Percentiles rank a stretch among this genome's conserved stretches.
Conservation (phyloP, 2,113 vertebrate species). For the Symphodus melops region DNA sequence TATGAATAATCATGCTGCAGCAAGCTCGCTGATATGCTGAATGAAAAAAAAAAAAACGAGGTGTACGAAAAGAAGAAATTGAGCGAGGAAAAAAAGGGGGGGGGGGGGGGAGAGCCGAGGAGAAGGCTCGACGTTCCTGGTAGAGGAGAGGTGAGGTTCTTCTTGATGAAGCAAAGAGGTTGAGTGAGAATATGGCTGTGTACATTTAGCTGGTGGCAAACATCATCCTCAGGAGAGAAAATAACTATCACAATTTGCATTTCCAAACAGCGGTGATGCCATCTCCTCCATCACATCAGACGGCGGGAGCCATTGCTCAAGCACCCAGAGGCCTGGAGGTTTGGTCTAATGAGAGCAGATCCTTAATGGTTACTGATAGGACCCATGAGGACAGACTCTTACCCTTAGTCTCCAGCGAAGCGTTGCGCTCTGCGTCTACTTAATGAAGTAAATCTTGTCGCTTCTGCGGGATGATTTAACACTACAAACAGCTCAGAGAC, state of each 20-base stretch:
- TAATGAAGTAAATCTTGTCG: conserved; percentile 73
- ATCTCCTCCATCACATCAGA: conserved; percentile 61
- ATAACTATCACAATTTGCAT: conserved; percentile 69
- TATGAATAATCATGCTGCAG: conserved; percentile 69
- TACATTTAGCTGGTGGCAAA: conserved; percentile 44
- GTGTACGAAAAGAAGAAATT: conserved; percentile 19
- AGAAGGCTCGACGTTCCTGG: conserved; percentile 46
- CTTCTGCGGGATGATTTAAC: conserved; percentile 65
- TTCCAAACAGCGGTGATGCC: conserved; percentile 63
- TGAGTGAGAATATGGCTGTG: conserved; percentile 57
- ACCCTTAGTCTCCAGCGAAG: conserved; percentile 45
- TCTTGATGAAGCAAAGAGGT: conserved; percentile 68
- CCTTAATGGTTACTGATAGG: conserved; percentile 79
- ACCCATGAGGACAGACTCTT: conserved; percentile 60
- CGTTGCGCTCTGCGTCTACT: conserved; percentile 49
- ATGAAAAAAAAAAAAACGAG: conserved; percentile 42
- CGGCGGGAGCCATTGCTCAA: conserved; percentile 55
- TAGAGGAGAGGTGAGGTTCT: conserved; percentile 31
- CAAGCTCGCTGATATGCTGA: conserved; percentile 43
- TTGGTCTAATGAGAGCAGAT: conserved; percentile 75
- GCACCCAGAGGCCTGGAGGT: conserved; percentile 49
- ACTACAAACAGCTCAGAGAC: conserved; percentile 55
- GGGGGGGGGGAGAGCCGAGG: conserved; percentile 27
- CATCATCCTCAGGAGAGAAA: conserved; percentile 41
- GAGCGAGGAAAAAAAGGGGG: conserved; percentile 12